Evolutionary conservation across 2,797 vertebrate genomes (phyloP).

Genomic region (Sebastes hopkinsi): DNA sequence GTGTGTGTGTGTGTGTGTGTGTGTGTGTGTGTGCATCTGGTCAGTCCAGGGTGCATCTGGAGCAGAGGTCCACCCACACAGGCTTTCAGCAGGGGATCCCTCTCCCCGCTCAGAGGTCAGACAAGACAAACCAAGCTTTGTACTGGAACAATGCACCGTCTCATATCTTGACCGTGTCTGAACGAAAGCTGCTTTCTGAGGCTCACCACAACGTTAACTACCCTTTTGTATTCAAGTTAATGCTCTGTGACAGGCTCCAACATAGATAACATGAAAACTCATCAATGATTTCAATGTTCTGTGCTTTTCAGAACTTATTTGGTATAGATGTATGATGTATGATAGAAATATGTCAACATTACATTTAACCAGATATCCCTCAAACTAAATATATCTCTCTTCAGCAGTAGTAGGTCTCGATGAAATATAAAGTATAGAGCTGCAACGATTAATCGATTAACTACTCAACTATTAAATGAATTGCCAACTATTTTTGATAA

Average conservation of each 20-base stretch:
- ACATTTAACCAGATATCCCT: not conserved
- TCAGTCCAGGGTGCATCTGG: constrained; percentile 66
- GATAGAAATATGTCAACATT: not conserved
- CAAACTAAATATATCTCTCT: not conserved
- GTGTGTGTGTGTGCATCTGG: constrained; percentile 47
- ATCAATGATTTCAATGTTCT: not conserved
- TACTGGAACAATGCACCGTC: constrained; percentile 55
- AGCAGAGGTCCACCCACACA: constrained; percentile 68
- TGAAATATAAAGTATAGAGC: not conserved
- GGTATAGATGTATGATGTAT: no score
- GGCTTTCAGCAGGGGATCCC: constrained; percentile 49
- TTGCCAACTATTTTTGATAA: no score
- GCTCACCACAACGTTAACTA: not conserved
- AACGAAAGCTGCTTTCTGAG: constrained; percentile 45
- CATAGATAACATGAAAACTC: not conserved
- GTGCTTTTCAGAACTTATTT: not conserved
- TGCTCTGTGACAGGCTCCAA: not conserved
- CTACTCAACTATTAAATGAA: no score
- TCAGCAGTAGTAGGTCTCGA: not conserved
- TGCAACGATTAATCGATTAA: no score
- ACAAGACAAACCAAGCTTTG: constrained; percentile 61
- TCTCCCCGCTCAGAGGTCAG: constrained; percentile 30
- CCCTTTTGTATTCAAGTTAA: not conserved
- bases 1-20: not conserved
- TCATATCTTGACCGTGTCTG: constrained; percentile 21